These are phyloP conservation scores for Apamea anceps DNA, from an alignment of 2,888 invertebrate species.

Conservation along the genomic window DNA sequence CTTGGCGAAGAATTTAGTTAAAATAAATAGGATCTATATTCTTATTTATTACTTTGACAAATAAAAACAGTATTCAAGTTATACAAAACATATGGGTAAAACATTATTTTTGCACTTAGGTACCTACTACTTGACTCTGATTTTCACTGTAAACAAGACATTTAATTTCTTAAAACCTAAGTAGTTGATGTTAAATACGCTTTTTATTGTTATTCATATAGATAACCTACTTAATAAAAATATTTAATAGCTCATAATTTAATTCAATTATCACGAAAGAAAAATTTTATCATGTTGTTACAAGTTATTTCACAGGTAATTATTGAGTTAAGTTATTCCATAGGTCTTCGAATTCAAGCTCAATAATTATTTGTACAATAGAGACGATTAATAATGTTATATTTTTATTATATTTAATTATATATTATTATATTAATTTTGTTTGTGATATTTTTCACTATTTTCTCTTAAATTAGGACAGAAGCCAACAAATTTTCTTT, in stretches of 20 bases:
- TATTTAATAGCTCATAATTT: background rate
- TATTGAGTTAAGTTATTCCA: background rate
- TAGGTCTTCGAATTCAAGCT: too few relatives aligned
- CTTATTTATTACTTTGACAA: background rate
- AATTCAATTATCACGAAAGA: background rate
- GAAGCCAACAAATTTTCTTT: background rate
- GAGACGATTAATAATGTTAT: background rate
- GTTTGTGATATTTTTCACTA: constrained; percentile 8
- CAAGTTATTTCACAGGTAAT: background rate
- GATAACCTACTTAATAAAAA: background rate
- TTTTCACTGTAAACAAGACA: background rate
- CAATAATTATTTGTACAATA: background rate
- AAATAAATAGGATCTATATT: background rate
- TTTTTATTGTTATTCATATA: background rate
- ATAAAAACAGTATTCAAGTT: background rate
- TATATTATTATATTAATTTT: background rate
- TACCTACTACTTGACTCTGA: background rate
- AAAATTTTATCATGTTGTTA: background rate
- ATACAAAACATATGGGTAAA: background rate
- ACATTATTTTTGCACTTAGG: background rate
- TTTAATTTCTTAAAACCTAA: background rate
- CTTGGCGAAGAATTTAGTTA: background rate
- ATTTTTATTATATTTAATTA: background rate
- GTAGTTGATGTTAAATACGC: constrained; percentile 9
- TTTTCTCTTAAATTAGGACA: constrained; percentile 9